Evolutionary conservation across 2,888 invertebrate genomes (phyloP), one percentile per base, ranked within the genome.

Genomic region (Zeuzera pyrina): DNA sequence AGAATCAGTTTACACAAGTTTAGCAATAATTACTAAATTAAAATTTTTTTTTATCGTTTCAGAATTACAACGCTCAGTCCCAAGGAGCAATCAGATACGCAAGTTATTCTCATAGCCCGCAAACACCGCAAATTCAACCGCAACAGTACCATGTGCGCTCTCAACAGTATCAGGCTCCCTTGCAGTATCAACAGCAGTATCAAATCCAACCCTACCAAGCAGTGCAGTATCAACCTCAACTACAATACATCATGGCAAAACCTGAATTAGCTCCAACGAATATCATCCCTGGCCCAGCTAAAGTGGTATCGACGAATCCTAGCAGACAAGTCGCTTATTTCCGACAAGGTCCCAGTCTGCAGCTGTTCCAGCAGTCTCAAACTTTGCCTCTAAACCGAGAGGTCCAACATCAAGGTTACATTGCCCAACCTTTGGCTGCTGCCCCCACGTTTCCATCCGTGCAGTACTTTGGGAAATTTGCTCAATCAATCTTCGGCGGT

Each of bases 401-500:
- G 13, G 14, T 34, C 7, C 35, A 30, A 28, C 44, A 41, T 31
- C 19, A 43, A 2, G 48, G 43, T 5, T 48, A 50, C 21, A 38
- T 40, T 15, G 41, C 37, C n/a, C 35, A 32, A 15, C 36, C 30
- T 8, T 11, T 33, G 15, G 43, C 42, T 3, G 47, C 48, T 2
- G 34, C 54, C 2, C 65, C 72, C 2, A 46, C 64, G 0, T 64
- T 58, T 35, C 60, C 72, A 1, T 51, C 70, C 4, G 62, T 74
- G 3, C 77, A 76, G 34, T 77, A 70, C 37, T 73, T 66, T 33
- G 76, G 76, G 0, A 72, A 73, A 39, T 72, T 55, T 13, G 73
- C 77, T 0, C 59, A 66, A 5, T 50, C 60, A 1, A 47, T 76
- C 23, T 70, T 74, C 37, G 52, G 55, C 11, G 39, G 45, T 27